Percentiles rank a stretch among this genome's conserved stretches.
Evolutionary conservation across 2,888 invertebrate species (phyloP).

Genomic region (Melanargia galathea): DNA sequence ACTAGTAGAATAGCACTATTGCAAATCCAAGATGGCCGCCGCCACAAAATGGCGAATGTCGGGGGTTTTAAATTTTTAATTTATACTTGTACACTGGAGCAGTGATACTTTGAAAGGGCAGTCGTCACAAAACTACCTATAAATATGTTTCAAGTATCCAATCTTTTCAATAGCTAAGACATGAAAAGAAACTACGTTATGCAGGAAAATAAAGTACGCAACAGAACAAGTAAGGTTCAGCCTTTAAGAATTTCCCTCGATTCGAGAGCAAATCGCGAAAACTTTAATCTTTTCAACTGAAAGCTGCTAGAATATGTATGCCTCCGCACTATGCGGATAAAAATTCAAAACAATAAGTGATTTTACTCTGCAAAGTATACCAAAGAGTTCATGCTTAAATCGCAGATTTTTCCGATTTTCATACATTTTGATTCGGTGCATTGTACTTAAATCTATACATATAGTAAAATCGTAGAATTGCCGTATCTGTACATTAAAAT

Average conservation of each 20-base stretch:
- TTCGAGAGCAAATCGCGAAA: constrained; percentile 45
- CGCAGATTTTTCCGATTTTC: background rate
- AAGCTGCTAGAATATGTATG: constrained; percentile 62
- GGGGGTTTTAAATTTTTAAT: too few species aligned
- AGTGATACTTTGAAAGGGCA: too few species aligned
- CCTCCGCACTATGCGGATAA: constrained; percentile 49
- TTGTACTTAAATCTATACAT: too few species aligned
- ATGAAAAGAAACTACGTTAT: constrained; percentile 5
- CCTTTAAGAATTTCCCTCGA: constrained; percentile 34
- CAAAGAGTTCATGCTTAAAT: background rate
- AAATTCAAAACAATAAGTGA: constrained; percentile 53
- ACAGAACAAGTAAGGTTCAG: constrained; percentile 15
- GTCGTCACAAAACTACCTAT: too few species aligned
- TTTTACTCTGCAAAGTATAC: constrained; percentile 38
- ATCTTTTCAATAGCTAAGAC: background rate
- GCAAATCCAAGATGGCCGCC: too few species aligned
- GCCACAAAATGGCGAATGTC: too few species aligned
- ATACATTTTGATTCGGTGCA: background rate
- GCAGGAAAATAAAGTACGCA: constrained; percentile 17
- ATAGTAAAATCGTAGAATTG: too few species aligned
- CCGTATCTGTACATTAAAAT: too few species aligned
- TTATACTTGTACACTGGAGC: too few species aligned
- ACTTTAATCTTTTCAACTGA: constrained; percentile 49
- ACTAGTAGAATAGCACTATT: too few species aligned
- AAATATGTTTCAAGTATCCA: background rate